Evolutionary conservation across 64 coral and sea anemone species (phyloP), one percentile per base, ranked within the genome.

Genomic region (Astreopora myriophthalma): DNA sequence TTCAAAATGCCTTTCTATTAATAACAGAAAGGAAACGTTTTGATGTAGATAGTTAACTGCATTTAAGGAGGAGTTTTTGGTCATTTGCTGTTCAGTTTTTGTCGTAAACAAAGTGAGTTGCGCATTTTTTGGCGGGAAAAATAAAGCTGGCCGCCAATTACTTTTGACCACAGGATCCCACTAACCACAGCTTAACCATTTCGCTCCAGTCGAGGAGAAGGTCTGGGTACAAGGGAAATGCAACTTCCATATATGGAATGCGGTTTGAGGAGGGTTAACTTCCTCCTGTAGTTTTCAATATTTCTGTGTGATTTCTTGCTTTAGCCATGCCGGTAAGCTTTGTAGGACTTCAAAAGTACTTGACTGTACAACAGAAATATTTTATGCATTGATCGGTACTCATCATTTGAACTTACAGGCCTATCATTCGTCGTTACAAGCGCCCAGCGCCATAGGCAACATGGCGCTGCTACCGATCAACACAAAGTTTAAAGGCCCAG

Each of bases 401-500:
- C 12, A 89, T 91, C 51, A 3, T 76, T 66, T 64, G 26, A 7
- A 22, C 87, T 88, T 84, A 13, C 34, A 99, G 97, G 97, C 97
- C n/a, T 99, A 99, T 83, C 97, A 99, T 86, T 99, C 97, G 35
- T 87, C 93, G 26, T 77, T 99, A n/a, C 61, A 55, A 82, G 97
- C 97, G 27, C 87, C 94, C 0, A 79, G 36, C 31, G 88, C 97
- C 24, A 49, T 99, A 24, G 91, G 97, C 90, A 99, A 99, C 73
- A 99, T 99, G 97, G 97, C 97, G 87, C 87, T 96, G 46, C 72
- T 99, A 60, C 97, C 97, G 66, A 44, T 99, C 39, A 99, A 99
- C 44, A 93, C 97, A 11, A 99, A 93, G 30, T 93, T 93, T 81
- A 99, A 99, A 78, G 97, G 97, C 33, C 94, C 87, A 69, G 91